Percentiles rank a stretch among this genome's conserved stretches.
phyloP scores from a whole-genome alignment of 2,888 invertebrate species.

The Scaptodrosophila latifasciaeformis region DNA sequence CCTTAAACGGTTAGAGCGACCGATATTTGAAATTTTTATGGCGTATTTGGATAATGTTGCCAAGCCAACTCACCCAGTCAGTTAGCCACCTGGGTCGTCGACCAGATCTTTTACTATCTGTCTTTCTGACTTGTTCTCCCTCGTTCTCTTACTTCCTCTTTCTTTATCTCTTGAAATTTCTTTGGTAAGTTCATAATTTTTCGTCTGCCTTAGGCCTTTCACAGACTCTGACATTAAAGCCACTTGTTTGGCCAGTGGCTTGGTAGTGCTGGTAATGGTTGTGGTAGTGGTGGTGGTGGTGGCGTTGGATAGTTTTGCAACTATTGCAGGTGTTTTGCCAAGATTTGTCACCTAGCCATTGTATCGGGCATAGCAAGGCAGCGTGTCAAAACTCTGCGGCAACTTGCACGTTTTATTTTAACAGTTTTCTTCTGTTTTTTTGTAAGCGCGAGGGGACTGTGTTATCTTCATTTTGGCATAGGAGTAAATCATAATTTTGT shows the following conservation, averaged over 20 bases:
- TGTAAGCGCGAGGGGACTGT: too few relatives aligned
- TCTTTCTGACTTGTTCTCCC: too few relatives aligned
- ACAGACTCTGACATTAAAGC: conserved; percentile 21
- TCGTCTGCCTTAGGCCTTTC: conserved; percentile 30
- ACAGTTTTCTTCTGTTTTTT: conserved; percentile 33
- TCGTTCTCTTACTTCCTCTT: not conserved
- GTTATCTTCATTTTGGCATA: conserved; percentile 60
- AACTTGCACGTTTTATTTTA: conserved; percentile 11
- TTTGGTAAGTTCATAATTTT: conserved; percentile 12
- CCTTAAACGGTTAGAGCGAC: conserved; percentile 48
- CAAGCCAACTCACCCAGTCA: not conserved
- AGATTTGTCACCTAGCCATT: conserved; percentile 61
- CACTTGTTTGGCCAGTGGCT: not conserved
- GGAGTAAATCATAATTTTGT: conserved; percentile 67
- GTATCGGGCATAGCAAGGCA: conserved; percentile 28
- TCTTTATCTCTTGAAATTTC: not conserved
- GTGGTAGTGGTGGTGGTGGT: not conserved
- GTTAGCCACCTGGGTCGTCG: not conserved
- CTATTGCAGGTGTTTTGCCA: conserved; percentile 57
- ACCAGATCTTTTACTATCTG: not conserved
- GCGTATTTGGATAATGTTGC: conserved; percentile 35
- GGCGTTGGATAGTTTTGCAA: conserved; percentile 40
- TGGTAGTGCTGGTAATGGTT: conserved; percentile 1
- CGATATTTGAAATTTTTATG: conserved; percentile 54
- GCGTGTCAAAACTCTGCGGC: conserved; percentile 4